Conservation (phyloP, 2,113 vertebrate species). For the Rallus limicola region DNA sequence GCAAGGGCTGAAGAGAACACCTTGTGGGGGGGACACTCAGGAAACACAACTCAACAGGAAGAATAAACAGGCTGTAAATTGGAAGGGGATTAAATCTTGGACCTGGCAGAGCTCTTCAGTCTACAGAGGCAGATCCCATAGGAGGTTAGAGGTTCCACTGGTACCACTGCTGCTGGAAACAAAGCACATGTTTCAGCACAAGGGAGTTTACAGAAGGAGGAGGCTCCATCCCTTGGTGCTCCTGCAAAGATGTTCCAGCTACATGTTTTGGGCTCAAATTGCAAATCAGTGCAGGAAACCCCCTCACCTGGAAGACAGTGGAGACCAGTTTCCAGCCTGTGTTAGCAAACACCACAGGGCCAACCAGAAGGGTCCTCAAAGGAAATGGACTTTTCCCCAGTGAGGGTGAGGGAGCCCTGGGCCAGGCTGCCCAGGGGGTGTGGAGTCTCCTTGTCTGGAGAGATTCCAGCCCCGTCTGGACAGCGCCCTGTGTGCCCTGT, state of each 20-base stretch:
- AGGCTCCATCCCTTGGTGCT: not conserved
- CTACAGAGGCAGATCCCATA: not conserved
- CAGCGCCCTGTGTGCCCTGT: too few species aligned
- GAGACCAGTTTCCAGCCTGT: not conserved
- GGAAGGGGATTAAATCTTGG: not conserved
- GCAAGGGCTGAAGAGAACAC: not conserved
- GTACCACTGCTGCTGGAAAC: not conserved
- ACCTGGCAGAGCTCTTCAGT: not conserved
- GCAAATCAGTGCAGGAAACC: not conserved
- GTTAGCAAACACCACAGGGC: not conserved
- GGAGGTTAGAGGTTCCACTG: not conserved
- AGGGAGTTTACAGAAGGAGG: not conserved
- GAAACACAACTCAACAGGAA: not conserved
- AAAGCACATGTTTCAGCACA: not conserved
- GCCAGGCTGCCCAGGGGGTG: too few species aligned
- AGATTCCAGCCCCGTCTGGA: too few species aligned
- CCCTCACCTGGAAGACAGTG: not conserved
- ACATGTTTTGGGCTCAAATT: not conserved
- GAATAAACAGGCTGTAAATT: not conserved
- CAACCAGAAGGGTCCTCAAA: not conserved
- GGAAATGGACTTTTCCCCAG: not conserved
- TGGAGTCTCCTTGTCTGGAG: too few species aligned
- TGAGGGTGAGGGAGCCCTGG: too few species aligned
- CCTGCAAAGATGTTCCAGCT: not conserved
- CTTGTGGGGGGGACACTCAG: fast-evolving